Conservation (phyloP, 2,797 vertebrate species). For the Pseudocheirus occidentalis region DNA sequence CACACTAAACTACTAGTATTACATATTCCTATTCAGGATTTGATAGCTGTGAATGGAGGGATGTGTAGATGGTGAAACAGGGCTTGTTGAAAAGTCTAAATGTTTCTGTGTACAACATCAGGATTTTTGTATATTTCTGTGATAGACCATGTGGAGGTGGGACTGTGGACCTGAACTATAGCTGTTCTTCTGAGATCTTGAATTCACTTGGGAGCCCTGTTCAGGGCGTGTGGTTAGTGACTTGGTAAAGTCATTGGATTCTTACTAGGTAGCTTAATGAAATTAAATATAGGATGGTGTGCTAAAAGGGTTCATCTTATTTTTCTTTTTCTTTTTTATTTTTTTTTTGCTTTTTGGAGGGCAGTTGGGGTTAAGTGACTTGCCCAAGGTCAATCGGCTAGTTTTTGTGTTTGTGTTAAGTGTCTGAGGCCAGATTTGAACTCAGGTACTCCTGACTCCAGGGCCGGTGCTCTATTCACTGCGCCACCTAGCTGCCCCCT, state of each 20-base stretch:
- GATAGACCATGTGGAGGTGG: background rate
- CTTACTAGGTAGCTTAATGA: background rate
- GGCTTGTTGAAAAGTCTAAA: background rate
- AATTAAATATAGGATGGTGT: background rate
- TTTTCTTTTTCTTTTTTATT: background rate
- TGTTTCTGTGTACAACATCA: background rate
- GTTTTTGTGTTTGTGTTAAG: no score
- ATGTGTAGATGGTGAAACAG: background rate
- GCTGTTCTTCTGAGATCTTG: background rate
- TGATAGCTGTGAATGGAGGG: background rate
- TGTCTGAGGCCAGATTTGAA: no score
- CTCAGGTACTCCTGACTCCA: no score
- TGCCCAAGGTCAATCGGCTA: no score
- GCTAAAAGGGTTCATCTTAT: background rate
- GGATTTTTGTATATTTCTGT: background rate
- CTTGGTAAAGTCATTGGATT: background rate
- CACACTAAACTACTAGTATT: background rate
- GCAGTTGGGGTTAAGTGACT: no score
- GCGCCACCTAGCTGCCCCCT: no score
- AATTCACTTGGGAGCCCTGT: background rate
- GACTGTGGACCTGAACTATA: background rate
- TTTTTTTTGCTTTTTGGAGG: no score
- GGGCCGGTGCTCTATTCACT: no score
- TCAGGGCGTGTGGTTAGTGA: background rate
- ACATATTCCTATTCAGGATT: background rate